These are phyloP conservation scores for Pluvianellus socialis DNA, from an alignment of 2,113 vertebrate species.

Conservation along the genomic window DNA sequence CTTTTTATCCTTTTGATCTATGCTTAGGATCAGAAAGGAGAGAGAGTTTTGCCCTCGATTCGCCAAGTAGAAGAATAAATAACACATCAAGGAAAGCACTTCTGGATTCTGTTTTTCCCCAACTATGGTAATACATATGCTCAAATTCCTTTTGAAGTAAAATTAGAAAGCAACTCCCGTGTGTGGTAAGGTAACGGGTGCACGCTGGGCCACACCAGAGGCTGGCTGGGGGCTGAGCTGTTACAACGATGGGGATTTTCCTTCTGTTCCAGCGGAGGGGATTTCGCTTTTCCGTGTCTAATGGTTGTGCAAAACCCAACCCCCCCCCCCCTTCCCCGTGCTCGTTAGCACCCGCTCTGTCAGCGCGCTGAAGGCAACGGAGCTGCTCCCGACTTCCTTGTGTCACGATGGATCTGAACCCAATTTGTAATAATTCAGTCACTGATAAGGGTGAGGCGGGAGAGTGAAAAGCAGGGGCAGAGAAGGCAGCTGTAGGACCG, in stretches of 20 bases:
- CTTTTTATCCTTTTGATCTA: background rate
- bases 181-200: background rate
- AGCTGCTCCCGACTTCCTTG: background rate
- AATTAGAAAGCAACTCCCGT: background rate
- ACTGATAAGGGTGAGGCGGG: background rate
- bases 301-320: background rate
- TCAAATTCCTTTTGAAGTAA: constrained; percentile 12
- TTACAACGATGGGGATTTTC: background rate
- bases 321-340: rapidly evolving
- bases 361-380: background rate
- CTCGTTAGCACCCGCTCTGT: background rate
- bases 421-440: background rate
- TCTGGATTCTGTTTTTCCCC: background rate
- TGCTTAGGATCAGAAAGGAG: background rate
- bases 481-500: background rate
- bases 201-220: background rate
- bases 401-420: background rate
- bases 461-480: background rate
- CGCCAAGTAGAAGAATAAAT: background rate
- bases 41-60: background rate
- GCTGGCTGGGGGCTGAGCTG: background rate
- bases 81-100: background rate
- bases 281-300: background rate
- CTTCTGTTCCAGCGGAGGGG: background rate
- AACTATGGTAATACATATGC: background rate